Base-by-base conservation (phyloP, 2,888 invertebrate genomes). In the Drosophila aldrichi region DNA sequence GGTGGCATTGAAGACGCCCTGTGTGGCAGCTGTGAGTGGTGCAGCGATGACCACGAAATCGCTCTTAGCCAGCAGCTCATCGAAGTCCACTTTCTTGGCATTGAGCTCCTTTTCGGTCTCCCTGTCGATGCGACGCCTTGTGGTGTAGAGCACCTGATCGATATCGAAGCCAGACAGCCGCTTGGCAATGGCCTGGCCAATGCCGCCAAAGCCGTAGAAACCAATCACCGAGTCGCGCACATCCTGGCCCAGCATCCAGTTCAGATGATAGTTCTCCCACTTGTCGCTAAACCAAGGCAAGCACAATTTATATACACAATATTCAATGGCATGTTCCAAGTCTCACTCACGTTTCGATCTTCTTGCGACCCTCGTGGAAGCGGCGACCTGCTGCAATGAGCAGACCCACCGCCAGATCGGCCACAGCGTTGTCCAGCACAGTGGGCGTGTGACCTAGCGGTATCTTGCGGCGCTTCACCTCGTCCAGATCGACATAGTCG, bases 211-310 rank as follows among this genome's bases (percentile, higher is more conserved):
- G n/a, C 97, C 97, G 14, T 96, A 95, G 70, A 97, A 95, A 1
- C 97, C 98, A 0, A 98, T 96, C 0, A 96, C 97, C 9, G 97
- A 95, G 43, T 95, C 95, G 0, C 94, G 93, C 34, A 98, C 94
- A 66, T 97, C 97, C 80, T 95, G 95, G 0, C 98, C 98, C 68
- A 97, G 93, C 92, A 96, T 93, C 96, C 96, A 97, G 66, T 96
- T 94, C 0, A 96, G 95, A 84, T 96, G 95, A 88, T 95, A 95
- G 5, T 93, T 94, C 65, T 94, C 95, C 96, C 96, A 96, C 40
- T 94, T 93, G 1, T 95, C 95, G 58, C 96, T 92, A 48, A 25
- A 0, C n/a, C 9, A 1, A 12, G 6, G 1, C 29, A 48, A 2
- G 16, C 0, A 5, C 2, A 2, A 29, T 9, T 51, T 9, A 34